Evolutionary conservation across 2,888 invertebrate species (phyloP).

Genomic region (Sphaerophoria rueppellii): DNA sequence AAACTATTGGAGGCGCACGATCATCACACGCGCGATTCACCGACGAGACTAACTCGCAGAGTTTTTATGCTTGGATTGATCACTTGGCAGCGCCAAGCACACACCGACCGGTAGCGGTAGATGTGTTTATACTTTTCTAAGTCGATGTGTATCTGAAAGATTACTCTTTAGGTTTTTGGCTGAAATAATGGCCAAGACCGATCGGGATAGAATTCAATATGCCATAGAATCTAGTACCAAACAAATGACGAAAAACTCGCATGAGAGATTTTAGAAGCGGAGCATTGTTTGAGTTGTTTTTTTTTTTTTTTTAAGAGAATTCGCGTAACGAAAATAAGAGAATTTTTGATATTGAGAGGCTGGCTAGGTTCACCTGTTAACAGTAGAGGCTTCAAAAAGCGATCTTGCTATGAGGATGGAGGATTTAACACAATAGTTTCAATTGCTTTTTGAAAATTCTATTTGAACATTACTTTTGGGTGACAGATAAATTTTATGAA

Average conservation of each 20-base stretch:
- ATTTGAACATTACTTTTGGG: no score
- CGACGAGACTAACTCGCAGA: constrained; percentile 76
- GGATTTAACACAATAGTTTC: not conserved
- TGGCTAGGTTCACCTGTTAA: constrained; percentile 1
- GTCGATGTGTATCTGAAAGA: constrained; percentile 57
- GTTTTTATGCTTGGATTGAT: constrained; percentile 53
- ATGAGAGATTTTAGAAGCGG: constrained; percentile 33
- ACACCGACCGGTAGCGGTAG: constrained; percentile 14
- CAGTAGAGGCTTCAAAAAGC: constrained; percentile 19
- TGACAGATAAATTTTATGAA: no score
- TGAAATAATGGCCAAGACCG: constrained; percentile 55
- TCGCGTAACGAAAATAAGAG: constrained; percentile 52
- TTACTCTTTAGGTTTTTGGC: constrained; percentile 59
- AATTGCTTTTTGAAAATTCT: no score
- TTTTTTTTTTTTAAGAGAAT: constrained; percentile 24
- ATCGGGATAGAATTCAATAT: constrained; percentile 55
- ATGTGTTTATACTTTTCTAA: not conserved
- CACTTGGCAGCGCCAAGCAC: constrained; percentile 36
- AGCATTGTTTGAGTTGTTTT: not conserved
- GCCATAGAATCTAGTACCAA: constrained; percentile 29
- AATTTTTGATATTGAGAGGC: not conserved
- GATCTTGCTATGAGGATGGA: not conserved
- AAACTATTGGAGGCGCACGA: constrained; percentile 70
- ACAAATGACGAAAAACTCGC: constrained; percentile 12
- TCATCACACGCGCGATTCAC: constrained; percentile 79